Conservation (phyloP, 2,113 vertebrate genomes). For the Raja brachyura region DNA sequence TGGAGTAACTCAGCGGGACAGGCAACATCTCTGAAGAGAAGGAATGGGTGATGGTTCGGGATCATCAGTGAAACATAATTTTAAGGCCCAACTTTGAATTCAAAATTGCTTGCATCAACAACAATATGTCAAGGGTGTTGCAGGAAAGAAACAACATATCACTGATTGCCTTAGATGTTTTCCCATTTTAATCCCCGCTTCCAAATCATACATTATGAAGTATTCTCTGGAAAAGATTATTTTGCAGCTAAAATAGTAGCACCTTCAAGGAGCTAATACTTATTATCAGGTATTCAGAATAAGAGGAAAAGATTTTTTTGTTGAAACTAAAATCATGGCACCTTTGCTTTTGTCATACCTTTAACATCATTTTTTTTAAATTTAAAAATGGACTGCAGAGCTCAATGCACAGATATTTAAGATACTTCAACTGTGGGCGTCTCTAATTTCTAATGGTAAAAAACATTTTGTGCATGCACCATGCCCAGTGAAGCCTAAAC, state of each 20-base stretch:
- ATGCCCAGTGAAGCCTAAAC: background rate
- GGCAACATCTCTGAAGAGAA: too few relatives aligned
- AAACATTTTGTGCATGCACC: background rate
- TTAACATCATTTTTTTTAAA: too few relatives aligned
- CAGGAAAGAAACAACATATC: background rate
- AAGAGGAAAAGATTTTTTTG: background rate
- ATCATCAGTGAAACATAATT: background rate
- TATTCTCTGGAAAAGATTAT: background rate
- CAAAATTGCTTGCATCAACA: constrained; percentile 12
- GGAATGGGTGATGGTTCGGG: too few relatives aligned
- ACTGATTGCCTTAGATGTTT: background rate
- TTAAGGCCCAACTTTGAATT: background rate
- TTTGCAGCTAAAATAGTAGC: background rate
- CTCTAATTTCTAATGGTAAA: background rate
- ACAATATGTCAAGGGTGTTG: background rate
- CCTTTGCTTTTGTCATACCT: background rate
- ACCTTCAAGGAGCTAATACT: background rate
- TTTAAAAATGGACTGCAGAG: background rate
- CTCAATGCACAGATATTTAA: background rate
- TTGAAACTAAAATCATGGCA: background rate
- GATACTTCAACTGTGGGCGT: background rate
- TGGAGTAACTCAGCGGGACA: too few relatives aligned
- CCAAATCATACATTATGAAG: too few relatives aligned
- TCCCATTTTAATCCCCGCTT: background rate
- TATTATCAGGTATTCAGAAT: too few relatives aligned